Base-by-base conservation (phyloP, 2,888 invertebrate species). In the Agonopterix subpropinquella region DNA sequence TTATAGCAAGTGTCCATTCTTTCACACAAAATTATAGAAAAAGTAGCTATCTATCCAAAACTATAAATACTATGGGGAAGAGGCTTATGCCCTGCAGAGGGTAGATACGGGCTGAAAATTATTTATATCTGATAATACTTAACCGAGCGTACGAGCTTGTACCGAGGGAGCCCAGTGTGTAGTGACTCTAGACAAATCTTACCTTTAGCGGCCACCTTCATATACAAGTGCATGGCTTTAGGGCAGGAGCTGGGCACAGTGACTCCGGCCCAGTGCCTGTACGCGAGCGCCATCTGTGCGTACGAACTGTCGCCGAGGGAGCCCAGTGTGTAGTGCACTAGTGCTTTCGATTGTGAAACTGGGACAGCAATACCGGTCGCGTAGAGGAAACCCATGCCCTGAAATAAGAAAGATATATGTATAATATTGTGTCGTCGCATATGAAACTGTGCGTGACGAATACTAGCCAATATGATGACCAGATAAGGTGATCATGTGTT, bases 261-360 rank as follows among this genome's bases (percentile, higher is more conserved):
- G 45, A 97, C 92, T 0, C 98, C 99, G 15, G 95, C 92, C 92
- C 95, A 96, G 85, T 97, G 93, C 1, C 99, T 92, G 86, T 99
- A 99, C 0, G 97, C 99, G 50, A 99, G 84, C 13, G 97, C 96
- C 98, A 99, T 99, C 88, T 98, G 98, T 0, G 98, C 98, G 87
- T 94, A 93, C 13, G 95, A 92, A 70, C 97, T 96, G 50, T 96
- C 98, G 0, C 96, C 98, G 0, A 97, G 77, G 0, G 99, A 97
- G 4, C 95, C 96, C 67, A 98, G 91, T 0, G 95, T 96, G 74
- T 98, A 97, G 85, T 99, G 97, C 0, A 99, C 91, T 11, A 99
- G 81, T 0, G 98, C 96, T 66, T 92, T 91, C 0, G 96, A 92
- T 72, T 97, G 97, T 51, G 96, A 97, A 0, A 96, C 94, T 56